Evolutionary conservation across 2,797 vertebrate genomes (phyloP), one percentile per base, ranked within the genome.

Genomic region (Bovichtus variegatus): DNA sequence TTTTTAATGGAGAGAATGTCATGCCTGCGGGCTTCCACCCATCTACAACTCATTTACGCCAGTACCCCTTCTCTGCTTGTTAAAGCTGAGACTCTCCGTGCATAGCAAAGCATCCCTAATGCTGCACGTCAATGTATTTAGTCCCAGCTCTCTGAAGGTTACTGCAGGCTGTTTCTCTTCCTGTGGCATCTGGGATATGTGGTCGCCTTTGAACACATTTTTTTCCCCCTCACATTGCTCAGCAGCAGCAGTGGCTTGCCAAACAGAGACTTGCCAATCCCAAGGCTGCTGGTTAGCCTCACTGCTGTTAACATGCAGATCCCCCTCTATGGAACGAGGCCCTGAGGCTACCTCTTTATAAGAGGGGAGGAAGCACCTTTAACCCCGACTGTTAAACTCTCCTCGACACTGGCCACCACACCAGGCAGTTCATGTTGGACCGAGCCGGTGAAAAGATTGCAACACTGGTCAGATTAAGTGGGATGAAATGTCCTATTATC

Each of bases 1-100:
- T 71, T 89, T 88, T 90, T 92, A 92, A 92, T 90, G 85, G 80
- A 87, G 81, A 87, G 78, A 88, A 80, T 84, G 84, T 91, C 82
- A 86, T 88, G 90, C 78, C 84, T 81, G 83, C 81, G 89, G 89
- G 86, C 81, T 84, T 82, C 76, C 67, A 64, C 74, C 64, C 76
- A 78, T 85, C 87, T 77, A 71, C 84, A 84, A 73, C 86, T 90
- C 81, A 85, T 89, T 92, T 81, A 86, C 50, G 15, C 43, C 61
- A 38, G 47, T 69, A 66, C 59, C 79, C 80, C 75, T 62, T 54
- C 72, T 85, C 53, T 62, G 71, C 82, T 81, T 87, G 82, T 88
- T 89, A 86, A 75, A 80, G 75, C 46, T 5, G 57, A 78, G 59
- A 78, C 80, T 67, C 65, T 66, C 68, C 2, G 55, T 74, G 83